Conservation (phyloP, 1,140 invertebrate genomes). For the Aphelenchoides besseyi region DNA sequence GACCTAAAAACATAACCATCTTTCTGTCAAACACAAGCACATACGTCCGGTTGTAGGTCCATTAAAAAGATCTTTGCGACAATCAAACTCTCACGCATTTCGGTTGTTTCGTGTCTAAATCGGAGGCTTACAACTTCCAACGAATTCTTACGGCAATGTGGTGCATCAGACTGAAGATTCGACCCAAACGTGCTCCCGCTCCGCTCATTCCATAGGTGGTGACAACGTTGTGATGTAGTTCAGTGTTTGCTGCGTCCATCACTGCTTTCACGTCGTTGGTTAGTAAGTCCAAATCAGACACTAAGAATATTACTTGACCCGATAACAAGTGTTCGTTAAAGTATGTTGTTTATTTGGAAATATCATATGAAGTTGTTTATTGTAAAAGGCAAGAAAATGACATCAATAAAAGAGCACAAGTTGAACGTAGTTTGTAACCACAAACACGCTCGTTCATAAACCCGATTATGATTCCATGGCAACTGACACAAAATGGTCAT, state of each 20-base stretch:
- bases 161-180: not conserved
- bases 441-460: too few species aligned
- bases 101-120: conserved; percentile 8
- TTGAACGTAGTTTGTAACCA: not conserved
- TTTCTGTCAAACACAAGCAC: too few species aligned
- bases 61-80: conserved; percentile 6
- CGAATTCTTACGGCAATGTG: too few species aligned
- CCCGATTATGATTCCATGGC: too few species aligned
- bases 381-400: not conserved
- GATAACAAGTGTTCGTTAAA: too few species aligned
- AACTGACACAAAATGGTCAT: too few species aligned
- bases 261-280: not conserved
- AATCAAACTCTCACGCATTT: conserved; percentile 3
- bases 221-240: not conserved
- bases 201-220: conserved; percentile 1
- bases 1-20: too few species aligned
- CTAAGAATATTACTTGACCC: too few species aligned
- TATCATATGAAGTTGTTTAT: not conserved
- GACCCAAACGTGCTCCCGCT: not conserved
- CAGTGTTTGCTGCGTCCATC: conserved; percentile 14
- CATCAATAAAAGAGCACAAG: not conserved
- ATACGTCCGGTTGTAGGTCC: not conserved
- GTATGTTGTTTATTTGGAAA: too few species aligned
- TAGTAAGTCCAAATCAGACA: conserved; percentile 4
- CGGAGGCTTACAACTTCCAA: too few species aligned